Base-by-base conservation (phyloP, 2,797 vertebrate genomes). In the Coluber constrictor region DNA sequence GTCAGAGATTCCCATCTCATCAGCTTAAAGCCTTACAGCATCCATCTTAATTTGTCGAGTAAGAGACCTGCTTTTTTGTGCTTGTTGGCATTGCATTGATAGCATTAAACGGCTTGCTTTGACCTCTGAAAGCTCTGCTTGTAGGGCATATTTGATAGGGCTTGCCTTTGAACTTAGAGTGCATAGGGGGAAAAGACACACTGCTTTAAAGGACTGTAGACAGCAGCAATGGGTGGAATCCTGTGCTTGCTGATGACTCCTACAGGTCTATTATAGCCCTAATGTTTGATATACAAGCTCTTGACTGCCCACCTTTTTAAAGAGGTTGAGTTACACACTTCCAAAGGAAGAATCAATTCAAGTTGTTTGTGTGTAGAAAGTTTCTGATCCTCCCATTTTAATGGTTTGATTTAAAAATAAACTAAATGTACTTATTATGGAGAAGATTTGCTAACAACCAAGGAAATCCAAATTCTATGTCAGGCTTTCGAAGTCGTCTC, bases 331-430 rank as follows among this genome's bases (percentile, higher is more conserved):
- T 60, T 11, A 16, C 18, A 20, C 29, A 20, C 51, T 16, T 4
- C 74, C 92, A 63, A 59, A 43, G 83, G 79, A 54, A 83, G 7
- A 61, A 91, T 16, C 29, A 57, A 16, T 10, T 55, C 94, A 61
- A 83, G 91, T 60, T n/a, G 88, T 91, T 87, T 9, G 12, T 91
- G 59, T 61, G 43, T 12, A 87, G 55, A 86, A 93, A 87, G 20
- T 90, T 86, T 86, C 93, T 20, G 4, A 11, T 47, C n/a, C 12
- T 57, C 20, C 6, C 54, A 20, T 92, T 91, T 23, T 66, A 20
- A 90, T 91, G 87, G 23, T 54, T 60, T 92, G 91, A 29, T 37
- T 93, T 32, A 54, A 47, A 88, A 66, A 94, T n/a, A 60, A 29
- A 29, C 47, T 9, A 11, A 74, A 29, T 37, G 32, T 87, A 3